phyloP scores from a whole-genome alignment of 2,888 invertebrate genomes.

The Torymus tubicola region DNA sequence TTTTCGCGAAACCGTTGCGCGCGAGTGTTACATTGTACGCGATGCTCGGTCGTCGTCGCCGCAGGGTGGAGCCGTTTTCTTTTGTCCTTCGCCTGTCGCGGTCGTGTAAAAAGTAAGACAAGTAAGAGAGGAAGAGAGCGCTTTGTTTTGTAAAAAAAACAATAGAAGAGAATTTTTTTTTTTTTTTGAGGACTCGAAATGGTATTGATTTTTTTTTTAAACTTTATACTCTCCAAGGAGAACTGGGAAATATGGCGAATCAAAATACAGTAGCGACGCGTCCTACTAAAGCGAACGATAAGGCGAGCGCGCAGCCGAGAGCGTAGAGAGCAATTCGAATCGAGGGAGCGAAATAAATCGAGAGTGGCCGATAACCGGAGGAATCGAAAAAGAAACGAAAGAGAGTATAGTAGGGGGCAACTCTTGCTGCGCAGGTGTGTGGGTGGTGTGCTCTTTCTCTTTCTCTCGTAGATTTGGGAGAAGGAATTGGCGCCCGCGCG shows the following conservation, averaged over 20 bases:
- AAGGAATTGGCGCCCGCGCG: slow-evolving; percentile 29
- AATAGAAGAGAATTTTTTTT: too few species aligned
- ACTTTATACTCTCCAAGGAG: too few species aligned
- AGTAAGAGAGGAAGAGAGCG: too few species aligned
- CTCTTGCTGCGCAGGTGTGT: not conserved
- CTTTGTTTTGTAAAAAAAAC: too few species aligned
- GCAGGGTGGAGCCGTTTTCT: too few species aligned
- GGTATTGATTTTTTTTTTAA: too few species aligned
- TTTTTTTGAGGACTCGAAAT: too few species aligned
- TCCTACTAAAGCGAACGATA: not conserved
- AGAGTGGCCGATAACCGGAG: slow-evolving; percentile 43
- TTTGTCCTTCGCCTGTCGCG: too few species aligned
- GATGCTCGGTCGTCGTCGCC: too few species aligned
- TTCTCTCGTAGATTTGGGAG: slow-evolving; percentile 42
- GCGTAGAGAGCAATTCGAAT: slow-evolving; percentile 34
- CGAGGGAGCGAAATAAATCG: slow-evolving; percentile 51
- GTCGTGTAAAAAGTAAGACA: too few species aligned
- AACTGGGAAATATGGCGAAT: not conserved
- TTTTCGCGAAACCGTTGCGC: slow-evolving; percentile 18
- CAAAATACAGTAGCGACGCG: slow-evolving; percentile 1
- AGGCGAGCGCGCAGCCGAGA: not conserved
- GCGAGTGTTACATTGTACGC: too few species aligned
- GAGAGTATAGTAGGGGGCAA: not conserved
- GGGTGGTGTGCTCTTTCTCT: too few species aligned
- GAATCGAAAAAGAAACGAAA: slow-evolving; percentile 52